Percentiles rank a stretch among this genome's conserved stretches.
phyloP scores from a whole-genome alignment of 2,113 vertebrate genomes.

The Perca flavescens region DNA sequence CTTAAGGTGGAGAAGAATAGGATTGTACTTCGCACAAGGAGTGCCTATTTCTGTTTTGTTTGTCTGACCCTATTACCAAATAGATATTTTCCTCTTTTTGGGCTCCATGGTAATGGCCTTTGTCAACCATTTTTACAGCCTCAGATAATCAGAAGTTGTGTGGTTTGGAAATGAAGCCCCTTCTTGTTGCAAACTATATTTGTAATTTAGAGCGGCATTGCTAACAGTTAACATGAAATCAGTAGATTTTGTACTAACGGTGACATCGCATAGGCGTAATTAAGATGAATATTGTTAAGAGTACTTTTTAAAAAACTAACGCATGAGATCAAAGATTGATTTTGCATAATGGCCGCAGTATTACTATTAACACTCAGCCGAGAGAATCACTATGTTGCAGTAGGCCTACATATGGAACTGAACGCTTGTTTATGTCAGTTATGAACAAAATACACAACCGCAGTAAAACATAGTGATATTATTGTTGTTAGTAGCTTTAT shows the following conservation, averaged over 20 bases:
- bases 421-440: slow-evolving; percentile 45
- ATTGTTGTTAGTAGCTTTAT: slow-evolving; percentile 69
- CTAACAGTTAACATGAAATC: slow-evolving; percentile 60
- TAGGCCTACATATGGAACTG: slow-evolving; percentile 11
- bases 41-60: slow-evolving; percentile 61
- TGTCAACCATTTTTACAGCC: slow-evolving; percentile 64
- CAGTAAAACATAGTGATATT: slow-evolving; percentile 60
- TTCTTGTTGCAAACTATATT: slow-evolving; percentile 59
- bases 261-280: slow-evolving; percentile 62
- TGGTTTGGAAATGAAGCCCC: slow-evolving; percentile 49
- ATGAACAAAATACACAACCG: slow-evolving; percentile 53
- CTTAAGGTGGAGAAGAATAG: slow-evolving; percentile 47
- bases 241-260: slow-evolving; percentile 73
- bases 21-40: slow-evolving; percentile 72
- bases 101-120: slow-evolving; percentile 42
- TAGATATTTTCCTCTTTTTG: slow-evolving; percentile 54
- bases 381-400: slow-evolving; percentile 35
- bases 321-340: slow-evolving; percentile 63
- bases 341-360: slow-evolving; percentile 57
- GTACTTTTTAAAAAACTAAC: slow-evolving; percentile 64
- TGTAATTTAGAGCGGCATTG: slow-evolving; percentile 54
- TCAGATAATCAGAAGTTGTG: slow-evolving; percentile 67
- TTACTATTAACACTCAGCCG: slow-evolving; percentile 57
- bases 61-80: slow-evolving; percentile 66
- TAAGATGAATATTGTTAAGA: slow-evolving; percentile 61